Evolutionary conservation across 2,113 vertebrate genomes (phyloP), one percentile per base, ranked within the genome.

Genomic region (Notothenia coriiceps): DNA sequence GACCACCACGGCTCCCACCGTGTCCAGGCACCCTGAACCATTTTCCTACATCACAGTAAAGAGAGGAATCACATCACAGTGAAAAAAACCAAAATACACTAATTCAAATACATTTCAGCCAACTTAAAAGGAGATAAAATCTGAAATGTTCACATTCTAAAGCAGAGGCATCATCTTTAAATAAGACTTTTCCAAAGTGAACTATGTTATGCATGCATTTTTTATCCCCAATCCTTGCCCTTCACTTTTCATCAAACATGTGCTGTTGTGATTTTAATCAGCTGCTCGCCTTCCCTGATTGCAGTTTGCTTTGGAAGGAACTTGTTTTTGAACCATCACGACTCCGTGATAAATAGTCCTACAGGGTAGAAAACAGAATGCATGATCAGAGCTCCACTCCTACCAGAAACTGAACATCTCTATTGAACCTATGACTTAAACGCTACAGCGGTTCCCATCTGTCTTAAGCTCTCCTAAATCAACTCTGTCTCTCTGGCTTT

Each of bases 1-100:
- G 72, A 99, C 97, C 75, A 99, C 98, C 60, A 99, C 96, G 56
- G 97, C 98, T 50, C 98, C 98, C 72, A 99, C 98, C 1, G 98
- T 99, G 90, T 99, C 98, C 86, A 99, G 86, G 76, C 96, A 96
- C 86, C 96, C 96, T 67, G 97, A 96, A 88, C 97, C 95, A 12
- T 98, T 97, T 92, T 97, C 97, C 96, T 98, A 79, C 6, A 85
- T 60, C 59, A 67, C 67, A 87, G 56, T 10, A 11, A 78, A 67
- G 18, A 70, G 18, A 86, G n/a, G 11, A 80, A 57, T 29, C 71
- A 82, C 46, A 68, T 73, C 35, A 40, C 35, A 40, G 6, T 40
- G 68, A 79, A 35, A 61, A 33, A 50, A 4, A 3, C 29, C 29
- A 29, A 29, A 29, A 29, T 54, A 44, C 0, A 70, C 10, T 51